Evolutionary conservation across 2,888 invertebrate species (phyloP).

Genomic region (Trichopria drosophilae): DNA sequence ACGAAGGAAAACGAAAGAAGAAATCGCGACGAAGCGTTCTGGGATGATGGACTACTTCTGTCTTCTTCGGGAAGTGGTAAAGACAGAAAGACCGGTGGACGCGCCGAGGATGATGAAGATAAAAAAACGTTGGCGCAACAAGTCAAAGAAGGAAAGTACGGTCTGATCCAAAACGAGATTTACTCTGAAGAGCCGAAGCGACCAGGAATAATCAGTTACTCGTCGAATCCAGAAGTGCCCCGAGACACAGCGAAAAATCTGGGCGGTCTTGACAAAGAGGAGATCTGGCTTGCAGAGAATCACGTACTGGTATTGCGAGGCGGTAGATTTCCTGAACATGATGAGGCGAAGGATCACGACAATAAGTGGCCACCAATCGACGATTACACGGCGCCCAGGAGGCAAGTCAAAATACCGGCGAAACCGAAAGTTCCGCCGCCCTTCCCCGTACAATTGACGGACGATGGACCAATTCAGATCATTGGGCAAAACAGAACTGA

Average conservation of each 20-base stretch:
- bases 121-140: conserved; percentile 87
- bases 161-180: conserved; percentile 82
- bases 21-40: conserved; percentile 41
- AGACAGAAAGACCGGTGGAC: conserved; percentile 54
- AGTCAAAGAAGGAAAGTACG: conserved; percentile 88
- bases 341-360: conserved; percentile 32
- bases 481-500: conserved; percentile 78
- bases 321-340: conserved; percentile 67
- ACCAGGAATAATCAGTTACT: conserved; percentile 82
- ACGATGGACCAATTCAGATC: conserved; percentile 84
- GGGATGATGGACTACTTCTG: conserved; percentile 66
- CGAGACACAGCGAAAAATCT: conserved; percentile 78
- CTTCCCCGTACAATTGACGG: conserved; percentile 87
- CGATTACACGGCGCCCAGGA: conserved; percentile 77
- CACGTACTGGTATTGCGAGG: conserved; percentile 82
- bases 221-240: conserved; percentile 77
- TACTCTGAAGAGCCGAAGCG: conserved; percentile 72
- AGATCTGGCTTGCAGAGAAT: conserved; percentile 89
- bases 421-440: conserved; percentile 87
- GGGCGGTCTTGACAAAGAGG: conserved; percentile 81
- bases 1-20: conserved; percentile 5
- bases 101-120: conserved; percentile 68
- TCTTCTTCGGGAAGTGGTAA: conserved; percentile 74
- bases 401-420: conserved; percentile 82
- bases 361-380: conserved; percentile 78